Base-by-base conservation (phyloP, 2,797 vertebrate species). In the Helicolenus hilgendorfi region DNA sequence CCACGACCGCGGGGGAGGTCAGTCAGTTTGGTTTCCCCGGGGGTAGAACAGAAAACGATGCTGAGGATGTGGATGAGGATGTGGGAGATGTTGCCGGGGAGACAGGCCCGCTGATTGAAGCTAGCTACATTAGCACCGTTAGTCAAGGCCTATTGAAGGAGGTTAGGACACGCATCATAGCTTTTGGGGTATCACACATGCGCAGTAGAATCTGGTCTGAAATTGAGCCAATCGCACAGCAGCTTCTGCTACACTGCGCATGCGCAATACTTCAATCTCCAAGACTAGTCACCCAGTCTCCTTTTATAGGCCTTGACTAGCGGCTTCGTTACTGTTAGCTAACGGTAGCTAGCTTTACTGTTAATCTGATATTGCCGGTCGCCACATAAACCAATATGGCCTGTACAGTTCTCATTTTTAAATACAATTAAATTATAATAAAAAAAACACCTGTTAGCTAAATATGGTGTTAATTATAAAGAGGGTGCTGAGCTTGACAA, bases 1-100 rank as follows among this genome's bases (percentile, higher is more conserved):
- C 97, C 62, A 97, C 97, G 18, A 92, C 96, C 2, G 96, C 96
- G 33, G 98, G 98, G 96, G 98, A 99, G 99, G 98, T 99, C 87
- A 98, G 98, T 99, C 87, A 98, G 98, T 95, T 1, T 55, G 36
- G 69, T 59, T 9, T 41, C 14, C 38, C 41, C 1, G 22, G 24
- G 31, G 18, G 69, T 29, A 11, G 73, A 49, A 65, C 9, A 18
- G 2, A n/a, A 45, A 65, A 11, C 68, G 49, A 38, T 58, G 69
- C 72, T 63, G 41, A 18, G 4, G 29, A 79, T 77, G 27, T 77
- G 78, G 73, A 60, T 36, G 92, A 70, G 72, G 90, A 84, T 84
- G 89, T 60, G 84, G 68, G 71, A 76, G 92, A 89, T 85, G 92
- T 56, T 88, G 86, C 84, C 8, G 72, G 79, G 72, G 79, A 68